Conservation (phyloP, 2,113 vertebrate species). For the Ardeotis arabs region DNA sequence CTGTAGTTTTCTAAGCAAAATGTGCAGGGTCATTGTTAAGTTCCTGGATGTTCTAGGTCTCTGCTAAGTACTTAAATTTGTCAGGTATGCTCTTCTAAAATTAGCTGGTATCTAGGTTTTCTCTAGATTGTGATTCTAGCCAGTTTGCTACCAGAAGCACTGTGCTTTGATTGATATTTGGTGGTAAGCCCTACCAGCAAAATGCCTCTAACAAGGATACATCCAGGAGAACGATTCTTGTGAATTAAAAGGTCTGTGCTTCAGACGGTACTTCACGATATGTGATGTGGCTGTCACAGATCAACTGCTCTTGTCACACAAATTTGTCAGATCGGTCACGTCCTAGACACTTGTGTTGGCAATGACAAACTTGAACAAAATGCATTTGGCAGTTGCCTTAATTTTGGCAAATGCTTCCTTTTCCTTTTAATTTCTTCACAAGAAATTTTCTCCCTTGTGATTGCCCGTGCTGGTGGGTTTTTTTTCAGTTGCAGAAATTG, state of each 20-base stretch:
- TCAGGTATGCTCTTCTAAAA: not conserved
- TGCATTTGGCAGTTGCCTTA: fast-evolving
- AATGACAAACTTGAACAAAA: not conserved
- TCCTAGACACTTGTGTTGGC: not conserved
- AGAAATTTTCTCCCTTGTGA: not conserved
- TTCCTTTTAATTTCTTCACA: not conserved
- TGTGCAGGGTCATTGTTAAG: not conserved
- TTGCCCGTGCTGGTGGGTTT: not conserved
- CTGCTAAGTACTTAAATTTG: not conserved
- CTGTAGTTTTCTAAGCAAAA: not conserved
- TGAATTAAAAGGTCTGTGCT: not conserved
- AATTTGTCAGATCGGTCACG: not conserved
- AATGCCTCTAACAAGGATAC: not conserved
- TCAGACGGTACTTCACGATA: not conserved
- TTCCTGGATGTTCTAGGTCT: not conserved
- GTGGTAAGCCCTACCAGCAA: not conserved
- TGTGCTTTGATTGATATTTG: not conserved
- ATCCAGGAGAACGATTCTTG: not conserved
- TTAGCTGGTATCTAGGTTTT: not conserved
- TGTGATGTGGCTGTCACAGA: not conserved
- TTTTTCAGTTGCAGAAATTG: slow-evolving; percentile 90
- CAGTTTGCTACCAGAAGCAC: not conserved
- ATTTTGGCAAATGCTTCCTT: not conserved
- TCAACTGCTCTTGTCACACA: not conserved
- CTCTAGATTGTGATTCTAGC: not conserved